Evolutionary conservation across 2,888 invertebrate genomes (phyloP).

Genomic region (Lepetodrilus schrolli): DNA sequence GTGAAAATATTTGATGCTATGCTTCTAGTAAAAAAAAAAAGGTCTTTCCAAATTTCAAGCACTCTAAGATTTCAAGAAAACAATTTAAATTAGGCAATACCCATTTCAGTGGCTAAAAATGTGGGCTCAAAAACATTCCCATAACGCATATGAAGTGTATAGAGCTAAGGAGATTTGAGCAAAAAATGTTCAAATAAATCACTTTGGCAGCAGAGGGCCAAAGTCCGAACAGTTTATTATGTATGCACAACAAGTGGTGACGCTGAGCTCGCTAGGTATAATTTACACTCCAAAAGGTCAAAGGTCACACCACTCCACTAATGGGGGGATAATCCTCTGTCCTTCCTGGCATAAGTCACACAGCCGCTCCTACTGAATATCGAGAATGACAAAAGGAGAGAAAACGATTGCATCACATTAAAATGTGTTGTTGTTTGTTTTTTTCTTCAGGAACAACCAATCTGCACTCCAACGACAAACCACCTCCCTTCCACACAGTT

Average conservation of each 20-base stretch:
- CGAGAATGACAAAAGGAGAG: constrained; percentile 8
- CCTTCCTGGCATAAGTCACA: constrained; percentile 12
- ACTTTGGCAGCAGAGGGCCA: neutral
- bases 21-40: constrained; percentile 18
- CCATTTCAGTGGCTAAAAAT: neutral
- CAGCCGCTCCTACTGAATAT: constrained; percentile 12
- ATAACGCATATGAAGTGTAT: constrained; percentile 5
- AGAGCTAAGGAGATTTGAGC: constrained; percentile 19
- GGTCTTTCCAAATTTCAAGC: constrained; percentile 10
- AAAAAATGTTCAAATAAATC: constrained; percentile 14
- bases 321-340: neutral
- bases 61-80: constrained; percentile 12
- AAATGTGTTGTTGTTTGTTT: neutral
- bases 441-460: neutral
- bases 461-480: neutral
- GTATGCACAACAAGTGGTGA: constrained; percentile 25
- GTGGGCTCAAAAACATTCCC: constrained; percentile 21
- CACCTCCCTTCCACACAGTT: neutral
- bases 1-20: constrained; percentile 11
- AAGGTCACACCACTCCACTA: constrained; percentile 11
- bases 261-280: constrained; percentile 1
- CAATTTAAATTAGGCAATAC: constrained; percentile 11
- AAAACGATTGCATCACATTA: constrained; percentile 21
- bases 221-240: constrained; percentile 3
- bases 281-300: constrained; percentile 24